A percentile compares a stretch with the other conserved stretches of the same genome.
These are phyloP conservation scores for Tetanocera ferruginea DNA, from an alignment of 2,888 invertebrate species.

Conservation along the genomic window DNA sequence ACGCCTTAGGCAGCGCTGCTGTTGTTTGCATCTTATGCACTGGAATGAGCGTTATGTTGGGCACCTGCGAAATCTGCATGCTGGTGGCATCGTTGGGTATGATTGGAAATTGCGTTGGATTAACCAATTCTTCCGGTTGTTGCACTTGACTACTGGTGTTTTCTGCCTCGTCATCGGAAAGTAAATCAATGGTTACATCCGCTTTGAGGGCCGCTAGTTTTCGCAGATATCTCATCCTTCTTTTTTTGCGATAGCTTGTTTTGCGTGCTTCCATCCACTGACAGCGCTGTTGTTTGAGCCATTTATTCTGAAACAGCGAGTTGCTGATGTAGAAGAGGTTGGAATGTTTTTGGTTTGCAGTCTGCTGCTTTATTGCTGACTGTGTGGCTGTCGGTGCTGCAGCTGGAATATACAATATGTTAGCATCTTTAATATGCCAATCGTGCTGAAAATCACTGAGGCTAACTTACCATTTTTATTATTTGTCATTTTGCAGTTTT, in stretches of 20 bases:
- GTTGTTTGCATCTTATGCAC: slow-evolving; percentile 32
- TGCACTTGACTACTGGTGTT: neutral
- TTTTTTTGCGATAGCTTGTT: slow-evolving; percentile 36
- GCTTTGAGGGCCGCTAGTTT: slow-evolving; percentile 52
- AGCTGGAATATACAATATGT: neutral
- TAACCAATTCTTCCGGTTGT: neutral
- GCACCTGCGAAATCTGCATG: slow-evolving; percentile 52
- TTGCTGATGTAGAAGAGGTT: slow-evolving; percentile 64
- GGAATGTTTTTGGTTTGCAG: slow-evolving; percentile 58
- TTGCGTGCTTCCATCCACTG: slow-evolving; percentile 53
- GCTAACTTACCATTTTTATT: slow-evolving; percentile 15
- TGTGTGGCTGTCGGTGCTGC: slow-evolving; percentile 37
- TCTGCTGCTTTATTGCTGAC: slow-evolving; percentile 35
- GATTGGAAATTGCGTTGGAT: neutral
- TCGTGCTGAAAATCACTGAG: neutral
- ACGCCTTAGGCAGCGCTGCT: neutral
- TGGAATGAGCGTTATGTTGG: slow-evolving; percentile 53
- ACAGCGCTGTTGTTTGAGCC: slow-evolving; percentile 60
- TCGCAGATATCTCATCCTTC: slow-evolving; percentile 51
- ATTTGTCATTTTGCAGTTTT: neutral
- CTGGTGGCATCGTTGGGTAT: slow-evolving; percentile 30
- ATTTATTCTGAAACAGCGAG: slow-evolving; percentile 62
- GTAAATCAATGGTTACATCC: slow-evolving; percentile 62
- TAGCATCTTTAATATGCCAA: neutral
- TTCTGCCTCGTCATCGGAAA: slow-evolving; percentile 61